Percentiles rank a stretch among this genome's conserved stretches.
Evolutionary conservation across 2,888 invertebrate species (phyloP).

Genomic region (Sarcophaga subvicina): DNA sequence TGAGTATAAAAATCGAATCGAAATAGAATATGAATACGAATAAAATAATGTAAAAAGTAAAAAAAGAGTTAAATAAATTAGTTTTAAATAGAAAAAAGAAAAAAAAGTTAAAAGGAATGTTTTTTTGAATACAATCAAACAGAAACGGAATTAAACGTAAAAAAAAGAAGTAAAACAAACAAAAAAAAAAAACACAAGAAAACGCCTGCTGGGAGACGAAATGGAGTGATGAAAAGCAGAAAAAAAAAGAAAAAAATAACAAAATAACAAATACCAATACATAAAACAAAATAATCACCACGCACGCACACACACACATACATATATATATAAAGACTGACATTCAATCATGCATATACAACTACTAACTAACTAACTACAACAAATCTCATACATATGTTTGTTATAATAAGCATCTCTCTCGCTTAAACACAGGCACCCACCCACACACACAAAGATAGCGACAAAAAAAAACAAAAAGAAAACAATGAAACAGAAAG

Average conservation of each 20-base stretch:
- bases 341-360: constrained; percentile 20
- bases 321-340: constrained; percentile 11
- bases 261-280: constrained; percentile 67
- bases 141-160: constrained; percentile 63
- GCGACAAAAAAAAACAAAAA: background rate
- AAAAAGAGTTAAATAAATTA: constrained; percentile 50
- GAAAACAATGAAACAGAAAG: constrained; percentile 7
- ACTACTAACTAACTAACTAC: constrained; percentile 28
- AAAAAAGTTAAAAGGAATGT: constrained; percentile 38
- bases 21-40: background rate
- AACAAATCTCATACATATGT: constrained; percentile 56
- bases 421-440: background rate
- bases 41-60: constrained; percentile 2
- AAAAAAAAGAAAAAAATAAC: constrained; percentile 64
- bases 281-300: constrained; percentile 67
- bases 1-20: background rate
- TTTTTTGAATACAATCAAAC: constrained; percentile 18
- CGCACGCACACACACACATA: constrained; percentile 35
- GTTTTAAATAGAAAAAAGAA: constrained; percentile 19
- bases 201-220: constrained; percentile 70
- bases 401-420: constrained; percentile 59
- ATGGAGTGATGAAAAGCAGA: constrained; percentile 51
- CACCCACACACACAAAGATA: background rate
- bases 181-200: constrained; percentile 58
- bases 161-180: constrained; percentile 63